phyloP scores from a whole-genome alignment of 2,888 invertebrate species.

The Hypomecis atomaria region DNA sequence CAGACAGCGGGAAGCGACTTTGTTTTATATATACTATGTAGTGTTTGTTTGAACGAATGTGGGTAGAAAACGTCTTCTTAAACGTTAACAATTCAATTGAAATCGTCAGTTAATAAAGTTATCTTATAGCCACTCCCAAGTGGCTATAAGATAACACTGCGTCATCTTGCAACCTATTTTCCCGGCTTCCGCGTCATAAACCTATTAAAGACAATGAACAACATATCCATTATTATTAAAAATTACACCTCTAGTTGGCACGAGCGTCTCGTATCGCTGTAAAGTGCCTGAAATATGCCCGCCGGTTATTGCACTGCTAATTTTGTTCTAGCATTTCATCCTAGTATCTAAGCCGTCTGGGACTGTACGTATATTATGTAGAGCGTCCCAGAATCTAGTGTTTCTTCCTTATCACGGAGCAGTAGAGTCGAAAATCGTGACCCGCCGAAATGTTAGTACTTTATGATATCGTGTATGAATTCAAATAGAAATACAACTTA shows the following conservation, averaged over 20 bases:
- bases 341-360: slow-evolving; percentile 56
- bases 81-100: slow-evolving; percentile 13
- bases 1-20: too few species aligned
- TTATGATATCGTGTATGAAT: neutral
- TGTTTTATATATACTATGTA: too few species aligned
- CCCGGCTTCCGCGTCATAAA: slow-evolving; percentile 58
- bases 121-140: too few species aligned
- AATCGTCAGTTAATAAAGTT: slow-evolving; percentile 15
- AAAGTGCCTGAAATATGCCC: slow-evolving; percentile 66
- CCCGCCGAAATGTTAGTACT: neutral
- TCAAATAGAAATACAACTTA: slow-evolving; percentile 28
- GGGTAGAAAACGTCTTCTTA: slow-evolving; percentile 1
- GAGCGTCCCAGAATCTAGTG: slow-evolving; percentile 2
- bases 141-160: slow-evolving; percentile 32
- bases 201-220: slow-evolving; percentile 57
- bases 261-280: slow-evolving; percentile 54
- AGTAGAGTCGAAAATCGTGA: slow-evolving; percentile 20
- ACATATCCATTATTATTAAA: slow-evolving; percentile 56
- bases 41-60: slow-evolving; percentile 1
- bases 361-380: slow-evolving; percentile 16
- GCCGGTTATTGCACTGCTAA: slow-evolving; percentile 68
- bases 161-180: slow-evolving; percentile 53
- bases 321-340: slow-evolving; percentile 62
- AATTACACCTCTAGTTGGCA: slow-evolving; percentile 49
- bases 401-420: slow-evolving; percentile 3